Base-by-base conservation (phyloP, 2,888 invertebrate species). In the Linnaemya tessellans region DNA sequence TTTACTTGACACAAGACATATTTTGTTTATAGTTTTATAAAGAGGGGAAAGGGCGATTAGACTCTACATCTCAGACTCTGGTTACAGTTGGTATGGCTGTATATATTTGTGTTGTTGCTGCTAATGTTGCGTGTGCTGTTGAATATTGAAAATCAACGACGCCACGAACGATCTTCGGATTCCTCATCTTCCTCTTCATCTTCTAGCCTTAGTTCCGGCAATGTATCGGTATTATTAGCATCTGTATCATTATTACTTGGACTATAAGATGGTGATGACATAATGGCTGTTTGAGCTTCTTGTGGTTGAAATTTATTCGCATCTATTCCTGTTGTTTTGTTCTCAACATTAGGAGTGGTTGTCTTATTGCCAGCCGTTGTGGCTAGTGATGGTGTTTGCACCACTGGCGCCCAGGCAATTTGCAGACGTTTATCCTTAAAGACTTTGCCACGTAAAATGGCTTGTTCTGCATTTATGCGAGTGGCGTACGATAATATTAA, bases 171-270 rank as follows among this genome's bases (percentile, higher is more conserved):
- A 89, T 97, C 96, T 91, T 96, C 96, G 56, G 96, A 96, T 86
- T 95, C 96, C 60, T 98, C 97, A 68, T 98, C 98, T 85, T 98
- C 97, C 89, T 98, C 96, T 88, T 96, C 96, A 89, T 96, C 96
- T 89, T 96, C 96, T 13, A 97, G 94, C 22, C 96, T 94, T 74
- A 96, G 93, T 89, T 96, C 95, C 88, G 95, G 95, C 75, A 94
- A 87, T 60, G 90, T 90, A 81, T 92, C 92, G 62, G 88, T 90
- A 67, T 91, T 88, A 93, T 93, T 83, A 60, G 75, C 85, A 68
- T 87, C 83, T 60, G 81, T 87, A 91, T 92, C 73, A 89, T 90
- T 91, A 74, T 73, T 58, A 43, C 84, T 41, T 80, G 84, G 67
- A 10, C n/a, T 79, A 18, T 86, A 87, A 30, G 46, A 74, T 54